Evolutionary conservation across 2,113 vertebrate species (phyloP), one percentile per base, ranked within the genome.

Genomic region (Odontesthes bonariensis): DNA sequence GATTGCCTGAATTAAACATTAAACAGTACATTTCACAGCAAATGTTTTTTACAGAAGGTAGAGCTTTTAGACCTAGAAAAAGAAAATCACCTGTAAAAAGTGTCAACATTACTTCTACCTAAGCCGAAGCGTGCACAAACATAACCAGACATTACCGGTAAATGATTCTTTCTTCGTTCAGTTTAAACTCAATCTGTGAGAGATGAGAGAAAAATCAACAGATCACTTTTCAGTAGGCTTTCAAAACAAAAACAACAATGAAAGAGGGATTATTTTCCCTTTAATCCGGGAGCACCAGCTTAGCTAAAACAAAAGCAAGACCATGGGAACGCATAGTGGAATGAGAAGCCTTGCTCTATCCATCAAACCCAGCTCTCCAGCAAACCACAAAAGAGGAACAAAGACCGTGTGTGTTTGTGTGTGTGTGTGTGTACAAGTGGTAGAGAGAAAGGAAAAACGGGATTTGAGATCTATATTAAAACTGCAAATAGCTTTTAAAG

Each of bases 391-490:
- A 90, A 88, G 79, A 84, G 83, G 74, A 83, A 88, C 87, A 90
- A 88, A 86, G 81, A 75, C 5, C 73, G 58, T 60, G 57, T 68
- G 57, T 66, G 52, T 72, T 19, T 54, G 57, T 65, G 59, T 8
- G n/a, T 9, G 31, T 38, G 47, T 65, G 68, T 56, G 53, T 79
- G 71, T 65, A 44, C 54, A 68, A 57, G 57, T 67, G 46, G 63
- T 72, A 73, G 33, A 82, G 65, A 84, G 85, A 89, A 88, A 79
- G 61, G 66, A 56, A 90, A 27, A 85, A 85, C 76, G 6, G 92
- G 93, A 94, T 93, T 94, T 93, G 86, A 92, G 88, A 93, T 93
- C 91, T 92, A 92, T 93, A 93, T 93, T 93, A 92, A 93, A 94
- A 93, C 88, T 88, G 90, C 83, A 92, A 92, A 94, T 93, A 88